phyloP scores from a whole-genome alignment of 2,113 vertebrate genomes.

The Haliaeetus leucogaster region DNA sequence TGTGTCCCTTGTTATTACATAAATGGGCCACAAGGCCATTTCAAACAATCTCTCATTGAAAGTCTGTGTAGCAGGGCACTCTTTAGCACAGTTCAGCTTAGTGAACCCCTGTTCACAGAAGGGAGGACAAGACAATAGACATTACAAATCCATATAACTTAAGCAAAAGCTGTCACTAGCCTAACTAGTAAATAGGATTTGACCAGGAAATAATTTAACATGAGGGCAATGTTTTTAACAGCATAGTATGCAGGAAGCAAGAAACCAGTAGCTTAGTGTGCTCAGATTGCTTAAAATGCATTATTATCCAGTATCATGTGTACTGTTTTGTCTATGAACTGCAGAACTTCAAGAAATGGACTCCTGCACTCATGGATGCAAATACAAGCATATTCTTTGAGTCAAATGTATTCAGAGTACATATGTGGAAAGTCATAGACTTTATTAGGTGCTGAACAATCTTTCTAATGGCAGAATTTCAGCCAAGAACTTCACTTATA shows the following conservation, averaged over 20 bases:
- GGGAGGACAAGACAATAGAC: neutral
- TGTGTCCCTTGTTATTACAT: neutral
- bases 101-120: neutral
- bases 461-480: neutral
- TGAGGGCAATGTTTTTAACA: neutral
- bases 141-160: neutral
- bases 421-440: neutral
- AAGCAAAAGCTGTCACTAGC: neutral
- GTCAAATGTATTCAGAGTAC: neutral
- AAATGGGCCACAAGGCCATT: neutral
- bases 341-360: neutral
- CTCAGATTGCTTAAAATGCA: neutral
- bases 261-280: neutral
- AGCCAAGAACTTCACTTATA: neutral
- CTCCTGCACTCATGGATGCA: neutral
- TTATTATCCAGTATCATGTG: neutral
- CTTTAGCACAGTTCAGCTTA: neutral
- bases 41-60: constrained; percentile 17
- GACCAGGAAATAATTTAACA: neutral
- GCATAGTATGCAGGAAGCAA: neutral
- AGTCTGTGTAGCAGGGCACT: neutral
- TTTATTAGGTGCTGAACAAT: neutral
- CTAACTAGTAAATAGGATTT: neutral
- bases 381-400: neutral
- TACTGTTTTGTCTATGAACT: neutral